phyloP scores from a whole-genome alignment of 2,113 vertebrate species.

The Variabilichromis moorii region DNA sequence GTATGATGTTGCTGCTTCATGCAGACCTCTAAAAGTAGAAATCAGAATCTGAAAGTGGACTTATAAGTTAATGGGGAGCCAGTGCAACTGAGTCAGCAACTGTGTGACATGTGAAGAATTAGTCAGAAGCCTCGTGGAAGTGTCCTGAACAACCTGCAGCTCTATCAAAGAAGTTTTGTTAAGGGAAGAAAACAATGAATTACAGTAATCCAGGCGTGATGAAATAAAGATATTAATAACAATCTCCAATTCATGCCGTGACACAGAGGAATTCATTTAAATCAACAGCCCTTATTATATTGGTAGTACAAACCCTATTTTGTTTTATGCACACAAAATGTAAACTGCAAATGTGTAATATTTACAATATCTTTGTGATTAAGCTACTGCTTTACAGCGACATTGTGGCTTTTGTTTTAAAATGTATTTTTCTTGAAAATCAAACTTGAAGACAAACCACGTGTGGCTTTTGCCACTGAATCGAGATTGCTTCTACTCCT shows the following conservation, averaged over 20 bases:
- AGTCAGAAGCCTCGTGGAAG: neutral
- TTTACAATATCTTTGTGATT: neutral
- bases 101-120: neutral
- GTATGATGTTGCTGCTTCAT: neutral
- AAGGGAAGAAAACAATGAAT: neutral
- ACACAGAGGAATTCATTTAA: neutral
- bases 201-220: neutral
- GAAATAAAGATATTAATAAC: neutral
- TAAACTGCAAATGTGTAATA: neutral
- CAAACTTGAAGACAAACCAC: neutral
- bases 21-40: neutral
- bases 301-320: neutral
- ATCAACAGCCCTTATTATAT: neutral
- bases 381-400: neutral
- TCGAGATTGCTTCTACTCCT: neutral
- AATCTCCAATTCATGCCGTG: neutral
- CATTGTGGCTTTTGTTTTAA: neutral
- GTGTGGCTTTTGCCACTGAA: neutral
- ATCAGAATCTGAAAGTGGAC: neutral
- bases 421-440: neutral
- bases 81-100: neutral
- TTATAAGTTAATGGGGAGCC: neutral
- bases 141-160: neutral
- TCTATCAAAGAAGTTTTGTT: neutral
- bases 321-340: neutral